phyloP scores from a whole-genome alignment of 2,888 invertebrate genomes.

The Pseudolycoriella hygida region DNA sequence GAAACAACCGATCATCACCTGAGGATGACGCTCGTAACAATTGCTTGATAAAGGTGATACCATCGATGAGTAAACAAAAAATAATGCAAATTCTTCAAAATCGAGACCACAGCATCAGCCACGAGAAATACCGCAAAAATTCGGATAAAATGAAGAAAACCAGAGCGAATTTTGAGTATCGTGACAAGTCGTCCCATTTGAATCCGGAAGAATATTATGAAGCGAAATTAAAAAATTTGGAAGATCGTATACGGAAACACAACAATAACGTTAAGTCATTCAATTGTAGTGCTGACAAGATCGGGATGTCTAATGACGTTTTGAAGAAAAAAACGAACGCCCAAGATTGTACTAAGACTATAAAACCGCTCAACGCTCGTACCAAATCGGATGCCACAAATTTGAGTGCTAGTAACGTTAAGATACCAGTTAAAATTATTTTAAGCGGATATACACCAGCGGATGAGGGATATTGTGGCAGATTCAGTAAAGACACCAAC shows the following conservation, averaged over 20 bases:
- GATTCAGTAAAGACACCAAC: background rate
- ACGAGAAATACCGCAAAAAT: background rate
- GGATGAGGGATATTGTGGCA: background rate
- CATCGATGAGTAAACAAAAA: background rate
- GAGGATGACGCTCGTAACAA: background rate
- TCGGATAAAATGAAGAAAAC: background rate
- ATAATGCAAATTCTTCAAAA: background rate
- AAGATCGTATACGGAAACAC: slow-evolving; percentile 19
- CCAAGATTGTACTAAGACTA: background rate
- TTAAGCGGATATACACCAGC: background rate
- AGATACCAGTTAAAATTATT: background rate
- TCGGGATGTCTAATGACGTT: background rate
- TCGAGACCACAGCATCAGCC: background rate
- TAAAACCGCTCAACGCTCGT: background rate
- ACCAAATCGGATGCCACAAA: background rate
- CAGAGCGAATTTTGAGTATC: too few species aligned
- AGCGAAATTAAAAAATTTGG: slow-evolving; percentile 16
- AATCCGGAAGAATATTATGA: slow-evolving; percentile 14
- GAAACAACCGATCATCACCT: background rate
- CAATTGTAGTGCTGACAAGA: background rate
- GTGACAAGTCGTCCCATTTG: too few species aligned
- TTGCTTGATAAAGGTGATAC: background rate
- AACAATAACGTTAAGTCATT: slow-evolving; percentile 10
- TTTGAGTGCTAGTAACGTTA: background rate
- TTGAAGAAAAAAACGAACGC: background rate